Base-by-base conservation (phyloP, 2,888 invertebrate genomes). In the Scaptodrosophila latifasciaeformis region DNA sequence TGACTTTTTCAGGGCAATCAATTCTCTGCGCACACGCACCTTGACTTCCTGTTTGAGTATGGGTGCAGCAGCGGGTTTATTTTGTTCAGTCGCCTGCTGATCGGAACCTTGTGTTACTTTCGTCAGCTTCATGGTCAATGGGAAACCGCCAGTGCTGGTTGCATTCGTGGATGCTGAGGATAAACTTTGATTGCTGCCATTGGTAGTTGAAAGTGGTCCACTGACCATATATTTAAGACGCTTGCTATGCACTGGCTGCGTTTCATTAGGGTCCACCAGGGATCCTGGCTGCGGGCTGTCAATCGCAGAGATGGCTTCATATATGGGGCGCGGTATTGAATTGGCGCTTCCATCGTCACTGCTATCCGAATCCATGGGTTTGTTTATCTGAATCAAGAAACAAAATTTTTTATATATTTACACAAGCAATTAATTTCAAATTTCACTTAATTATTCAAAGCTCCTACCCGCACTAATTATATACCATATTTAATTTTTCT, bases 1-100 rank as follows among this genome's bases (percentile, higher is more conserved):
- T 10, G 91, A 89, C 24, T 90, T 90, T 61, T 92, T 89, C 18
- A 92, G 84, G 1, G 89, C 90, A 67, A 89, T 88, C 52, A 92
- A 85, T 81, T 92, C 92, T 59, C 90, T 87, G 54, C 88, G 87
- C 48, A 88, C 87, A 1, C 79, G 78, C 3, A 70, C 65, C 37
- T 67, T 79, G 24, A 62, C 68, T n/a, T 79, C 80, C 9, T n/a
- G 39, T 31, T 62, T 71, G 19, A 59, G 71, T 13, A 62, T 68
- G 3, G 68, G 60, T 18, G 55, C 51, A 15, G 51, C 48, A 2
- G 55, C 59, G 10, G 49, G 24, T 10, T 55, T 54, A 0, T 21
- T 1, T 0, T 59, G n/a, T n/a, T n/a, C n/a, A n/a, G n/a, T 56
- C 15, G 17, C 35, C 19, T 51, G 42, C 13, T 40, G 39, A 30